Evolutionary conservation across 2,888 invertebrate genomes (phyloP).

Genomic region (Leptothorax acervorum): DNA sequence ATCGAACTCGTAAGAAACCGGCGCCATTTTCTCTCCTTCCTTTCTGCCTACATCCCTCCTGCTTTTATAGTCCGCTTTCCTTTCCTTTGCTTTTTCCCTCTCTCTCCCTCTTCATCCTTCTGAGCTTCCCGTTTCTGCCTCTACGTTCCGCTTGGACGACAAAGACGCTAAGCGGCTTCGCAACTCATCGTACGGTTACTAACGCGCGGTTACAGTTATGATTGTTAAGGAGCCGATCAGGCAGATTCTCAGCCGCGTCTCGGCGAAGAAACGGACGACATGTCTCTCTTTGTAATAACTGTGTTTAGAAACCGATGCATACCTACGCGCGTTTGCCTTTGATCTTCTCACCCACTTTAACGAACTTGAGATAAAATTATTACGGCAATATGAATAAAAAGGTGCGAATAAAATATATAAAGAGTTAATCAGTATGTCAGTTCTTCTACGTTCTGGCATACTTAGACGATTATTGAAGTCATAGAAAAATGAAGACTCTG

Average conservation of each 20-base stretch:
- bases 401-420: neutral
- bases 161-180: constrained; percentile 50
- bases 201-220: constrained; percentile 57
- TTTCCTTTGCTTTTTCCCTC: constrained; percentile 7
- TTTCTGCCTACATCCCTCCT: neutral
- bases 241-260: constrained; percentile 12
- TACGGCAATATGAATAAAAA: neutral
- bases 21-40: constrained; percentile 33
- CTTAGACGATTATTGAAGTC: neutral
- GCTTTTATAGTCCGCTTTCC: constrained; percentile 20
- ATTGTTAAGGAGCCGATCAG: constrained; percentile 44
- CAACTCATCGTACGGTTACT: constrained; percentile 59
- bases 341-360: neutral
- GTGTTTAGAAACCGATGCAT: constrained; percentile 29
- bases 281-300: constrained; percentile 15
- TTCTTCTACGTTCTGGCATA: neutral
- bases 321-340: neutral
- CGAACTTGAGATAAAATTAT: neutral
- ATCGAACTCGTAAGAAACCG: constrained; percentile 47
- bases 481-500: neutral
- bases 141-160: constrained; percentile 46
- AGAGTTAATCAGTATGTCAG: neutral
- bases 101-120: neutral
- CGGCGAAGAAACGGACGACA: constrained; percentile 3
- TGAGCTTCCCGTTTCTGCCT: constrained; percentile 41